Conservation (phyloP, 2,797 vertebrate species). For the Podargus strigoides region DNA sequence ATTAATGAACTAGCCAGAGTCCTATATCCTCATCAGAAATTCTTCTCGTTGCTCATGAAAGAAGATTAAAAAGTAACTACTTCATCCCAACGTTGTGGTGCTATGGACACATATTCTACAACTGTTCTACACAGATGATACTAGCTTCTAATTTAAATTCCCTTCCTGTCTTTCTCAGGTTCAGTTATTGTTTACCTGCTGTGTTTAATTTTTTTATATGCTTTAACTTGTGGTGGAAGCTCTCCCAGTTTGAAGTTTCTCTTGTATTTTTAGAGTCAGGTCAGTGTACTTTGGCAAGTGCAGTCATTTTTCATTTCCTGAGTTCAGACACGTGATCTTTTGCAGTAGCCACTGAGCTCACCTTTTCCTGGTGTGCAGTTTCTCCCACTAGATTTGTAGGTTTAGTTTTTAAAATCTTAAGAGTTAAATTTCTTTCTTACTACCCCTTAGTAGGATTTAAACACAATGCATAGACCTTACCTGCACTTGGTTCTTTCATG, state of each 20-base stretch:
- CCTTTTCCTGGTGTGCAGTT: neutral
- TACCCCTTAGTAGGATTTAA: neutral
- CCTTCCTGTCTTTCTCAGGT: neutral
- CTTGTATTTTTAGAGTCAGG: neutral
- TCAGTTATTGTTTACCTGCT: neutral
- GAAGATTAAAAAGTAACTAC: neutral
- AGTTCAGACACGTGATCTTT: neutral
- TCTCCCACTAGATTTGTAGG: neutral
- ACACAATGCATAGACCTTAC: neutral
- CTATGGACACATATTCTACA: neutral
- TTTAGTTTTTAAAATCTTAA: neutral
- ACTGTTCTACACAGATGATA: neutral
- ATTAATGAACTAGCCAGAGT: neutral
- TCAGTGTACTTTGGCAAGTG: neutral
- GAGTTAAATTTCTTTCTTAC: neutral
- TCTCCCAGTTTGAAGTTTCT: neutral
- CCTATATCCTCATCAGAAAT: neutral
- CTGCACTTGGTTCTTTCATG: neutral
- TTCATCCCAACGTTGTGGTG: neutral
- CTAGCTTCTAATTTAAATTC: neutral
- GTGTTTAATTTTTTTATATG: neutral
- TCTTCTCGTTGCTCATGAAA: neutral
- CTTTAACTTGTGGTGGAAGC: neutral
- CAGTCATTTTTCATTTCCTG: neutral
- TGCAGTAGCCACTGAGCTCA: rapidly evolving